A percentile compares a stretch with the other conserved stretches of the same genome.
phyloP scores from a whole-genome alignment of 2,113 vertebrate species.

The Neolamprologus sp. region DNA sequence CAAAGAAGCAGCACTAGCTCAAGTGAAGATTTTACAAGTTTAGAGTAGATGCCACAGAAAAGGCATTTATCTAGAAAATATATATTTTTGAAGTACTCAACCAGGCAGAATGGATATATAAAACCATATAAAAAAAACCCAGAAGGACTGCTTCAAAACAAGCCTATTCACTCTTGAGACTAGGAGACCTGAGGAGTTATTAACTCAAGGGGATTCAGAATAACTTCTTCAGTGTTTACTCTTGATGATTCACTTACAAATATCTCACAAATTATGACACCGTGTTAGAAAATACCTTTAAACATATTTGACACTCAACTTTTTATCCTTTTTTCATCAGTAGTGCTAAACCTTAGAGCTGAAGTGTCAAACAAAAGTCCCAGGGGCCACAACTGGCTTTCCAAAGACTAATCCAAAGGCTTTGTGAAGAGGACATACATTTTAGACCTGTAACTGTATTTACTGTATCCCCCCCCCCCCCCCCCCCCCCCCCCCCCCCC shows the following conservation, averaged over 20 bases:
- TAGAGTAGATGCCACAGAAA: not conserved
- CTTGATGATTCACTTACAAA: not conserved
- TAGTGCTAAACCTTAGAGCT: not conserved
- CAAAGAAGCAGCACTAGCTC: not conserved
- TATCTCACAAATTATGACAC: not conserved
- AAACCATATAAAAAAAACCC: not conserved
- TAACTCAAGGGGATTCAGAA: not conserved
- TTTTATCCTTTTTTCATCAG: not conserved
- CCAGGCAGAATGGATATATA: not conserved
- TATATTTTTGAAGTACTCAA: not conserved
- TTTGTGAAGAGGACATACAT: not conserved
- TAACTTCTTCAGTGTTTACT: not conserved
- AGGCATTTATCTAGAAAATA: not conserved
- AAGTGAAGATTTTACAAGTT: not conserved
- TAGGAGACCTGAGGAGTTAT: not conserved
- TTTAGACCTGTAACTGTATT: not conserved
- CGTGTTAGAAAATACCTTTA: not conserved
- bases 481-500: no score
- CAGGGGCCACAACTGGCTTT: not conserved
- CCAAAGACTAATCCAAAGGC: not conserved
- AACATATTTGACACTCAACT: not conserved
- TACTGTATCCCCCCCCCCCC: not conserved
- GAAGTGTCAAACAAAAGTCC: not conserved
- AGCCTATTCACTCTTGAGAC: not conserved
- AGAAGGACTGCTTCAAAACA: not conserved